Conservation (phyloP, 2,113 vertebrate genomes). For the Strigops habroptila region DNA sequence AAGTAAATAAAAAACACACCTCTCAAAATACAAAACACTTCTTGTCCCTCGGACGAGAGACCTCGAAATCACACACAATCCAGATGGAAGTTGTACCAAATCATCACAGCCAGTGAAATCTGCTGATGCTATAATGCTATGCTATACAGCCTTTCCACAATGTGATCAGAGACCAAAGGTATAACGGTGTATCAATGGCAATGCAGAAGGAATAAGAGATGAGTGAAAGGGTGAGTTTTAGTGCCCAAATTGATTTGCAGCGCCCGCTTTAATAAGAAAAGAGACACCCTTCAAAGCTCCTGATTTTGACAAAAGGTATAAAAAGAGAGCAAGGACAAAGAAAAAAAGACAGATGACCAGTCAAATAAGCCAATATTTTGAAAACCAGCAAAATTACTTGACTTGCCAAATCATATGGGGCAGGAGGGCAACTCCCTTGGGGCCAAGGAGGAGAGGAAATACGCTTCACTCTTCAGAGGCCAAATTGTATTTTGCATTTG, state of each 20-base stretch:
- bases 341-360: not conserved
- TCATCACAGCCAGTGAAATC: not conserved
- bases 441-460: not conserved
- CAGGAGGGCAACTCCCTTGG: not conserved
- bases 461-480: not conserved
- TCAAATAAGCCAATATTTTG: not conserved
- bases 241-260: not conserved
- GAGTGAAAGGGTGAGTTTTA: not conserved
- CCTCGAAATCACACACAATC: not conserved
- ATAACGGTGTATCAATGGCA: fast-evolving
- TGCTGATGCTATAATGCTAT: not conserved
- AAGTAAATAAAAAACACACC: not conserved
- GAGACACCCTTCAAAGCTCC: not conserved
- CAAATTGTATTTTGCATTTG: not conserved
- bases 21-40: not conserved
- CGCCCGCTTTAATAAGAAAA: not conserved
- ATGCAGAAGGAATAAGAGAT: not conserved
- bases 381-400: not conserved
- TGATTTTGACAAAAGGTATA: not conserved
- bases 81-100: not conserved
- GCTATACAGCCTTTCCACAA: not conserved
- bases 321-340: not conserved
- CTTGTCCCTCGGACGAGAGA: not conserved
- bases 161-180: fast-evolving
- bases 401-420: not conserved